Conservation (phyloP, 2,113 vertebrate genomes). For the Podiceps cristatus region DNA sequence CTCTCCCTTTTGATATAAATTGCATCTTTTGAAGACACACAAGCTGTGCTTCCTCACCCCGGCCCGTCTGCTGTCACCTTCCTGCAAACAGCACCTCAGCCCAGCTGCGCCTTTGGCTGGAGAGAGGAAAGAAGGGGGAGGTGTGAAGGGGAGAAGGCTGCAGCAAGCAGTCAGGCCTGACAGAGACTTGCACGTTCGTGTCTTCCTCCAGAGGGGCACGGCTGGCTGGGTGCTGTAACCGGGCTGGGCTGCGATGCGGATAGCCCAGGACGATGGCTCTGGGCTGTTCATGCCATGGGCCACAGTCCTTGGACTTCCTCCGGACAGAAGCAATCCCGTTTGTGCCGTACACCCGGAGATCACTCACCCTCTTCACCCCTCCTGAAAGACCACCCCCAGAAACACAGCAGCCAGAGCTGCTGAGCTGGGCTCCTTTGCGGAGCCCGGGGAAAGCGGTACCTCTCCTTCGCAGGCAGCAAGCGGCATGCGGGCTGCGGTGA, state of each 20-base stretch:
- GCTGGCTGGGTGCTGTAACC: not conserved
- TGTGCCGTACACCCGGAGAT: not conserved
- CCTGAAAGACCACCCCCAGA: not conserved
- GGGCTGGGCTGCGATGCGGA: not conserved
- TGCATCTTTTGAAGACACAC: not conserved
- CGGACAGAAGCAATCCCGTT: not conserved
- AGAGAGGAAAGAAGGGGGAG: not conserved
- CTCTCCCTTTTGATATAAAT: not conserved
- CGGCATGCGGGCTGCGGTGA: not conserved
- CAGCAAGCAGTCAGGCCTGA: not conserved
- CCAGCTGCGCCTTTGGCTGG: not conserved
- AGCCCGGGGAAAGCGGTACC: accelerated
- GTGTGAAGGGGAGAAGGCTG: not conserved
- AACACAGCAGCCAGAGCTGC: not conserved
- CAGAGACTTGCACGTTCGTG: accelerated
- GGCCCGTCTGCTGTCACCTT: not conserved
- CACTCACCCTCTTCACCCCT: not conserved
- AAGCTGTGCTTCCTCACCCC: not conserved
- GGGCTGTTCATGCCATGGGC: not conserved
- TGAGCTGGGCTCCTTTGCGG: not conserved
- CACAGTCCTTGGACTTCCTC: no score
- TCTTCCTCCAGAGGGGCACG: not conserved
- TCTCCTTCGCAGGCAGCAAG: not conserved
- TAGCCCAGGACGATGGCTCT: not conserved
- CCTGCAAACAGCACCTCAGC: not conserved